phyloP scores from a whole-genome alignment of 92 coral and sea anemone genomes.

The Muricea muricata region DNA sequence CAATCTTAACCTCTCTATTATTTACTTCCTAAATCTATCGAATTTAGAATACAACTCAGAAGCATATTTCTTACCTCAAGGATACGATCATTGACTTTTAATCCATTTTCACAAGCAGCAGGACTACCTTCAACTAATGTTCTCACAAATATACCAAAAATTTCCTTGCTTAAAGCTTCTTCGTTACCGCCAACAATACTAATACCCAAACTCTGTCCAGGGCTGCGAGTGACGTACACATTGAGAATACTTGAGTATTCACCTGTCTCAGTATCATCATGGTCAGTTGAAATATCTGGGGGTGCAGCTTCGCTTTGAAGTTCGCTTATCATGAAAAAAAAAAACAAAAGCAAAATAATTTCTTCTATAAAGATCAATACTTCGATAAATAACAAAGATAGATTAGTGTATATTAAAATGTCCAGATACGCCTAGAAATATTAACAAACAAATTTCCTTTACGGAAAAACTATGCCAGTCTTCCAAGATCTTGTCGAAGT shows the following conservation, averaged over 20 bases:
- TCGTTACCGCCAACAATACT: constrained; percentile 95
- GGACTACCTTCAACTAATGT: constrained; percentile 91
- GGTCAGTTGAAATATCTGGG: background rate
- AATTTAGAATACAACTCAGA: too few relatives aligned
- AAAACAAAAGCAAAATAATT: background rate
- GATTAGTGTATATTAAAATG: too few relatives aligned
- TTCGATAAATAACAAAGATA: too few relatives aligned
- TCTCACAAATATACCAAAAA: constrained; percentile 85
- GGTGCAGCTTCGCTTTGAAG: background rate
- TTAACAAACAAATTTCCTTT: too few relatives aligned
- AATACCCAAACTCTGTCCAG: constrained; percentile 93
- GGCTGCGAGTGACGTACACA: constrained; percentile 82
- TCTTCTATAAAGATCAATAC: too few relatives aligned
- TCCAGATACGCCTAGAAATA: too few relatives aligned
- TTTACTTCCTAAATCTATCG: too few relatives aligned
- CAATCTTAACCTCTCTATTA: too few relatives aligned
- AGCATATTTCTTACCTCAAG: constrained; percentile 71
- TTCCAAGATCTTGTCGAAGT: too few relatives aligned
- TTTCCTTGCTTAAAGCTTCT: constrained; percentile 75
- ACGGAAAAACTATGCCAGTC: too few relatives aligned
- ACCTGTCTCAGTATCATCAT: constrained; percentile 26
- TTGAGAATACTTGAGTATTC: constrained; percentile 56
- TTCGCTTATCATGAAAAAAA: constrained; percentile 16
- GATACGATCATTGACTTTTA: constrained; percentile 92
- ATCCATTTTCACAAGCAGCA: constrained; percentile 80